Evolutionary conservation across 2,797 vertebrate genomes (phyloP).

Genomic region (Characodon lateralis): DNA sequence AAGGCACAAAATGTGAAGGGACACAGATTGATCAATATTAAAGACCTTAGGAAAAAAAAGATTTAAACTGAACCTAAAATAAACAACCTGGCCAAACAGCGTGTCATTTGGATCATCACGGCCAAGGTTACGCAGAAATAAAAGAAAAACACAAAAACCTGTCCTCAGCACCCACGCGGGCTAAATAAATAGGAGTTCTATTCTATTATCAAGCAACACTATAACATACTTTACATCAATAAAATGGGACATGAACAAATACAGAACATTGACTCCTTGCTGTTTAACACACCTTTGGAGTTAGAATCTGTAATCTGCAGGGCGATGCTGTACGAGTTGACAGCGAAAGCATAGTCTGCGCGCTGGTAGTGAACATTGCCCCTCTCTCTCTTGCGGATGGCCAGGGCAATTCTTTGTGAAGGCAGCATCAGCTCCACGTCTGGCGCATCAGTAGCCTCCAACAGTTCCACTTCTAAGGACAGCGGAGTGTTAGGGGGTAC

Average conservation of each 20-base stretch:
- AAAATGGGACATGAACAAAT: neutral
- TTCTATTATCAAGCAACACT: neutral
- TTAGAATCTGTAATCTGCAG: slow-evolving; percentile 89
- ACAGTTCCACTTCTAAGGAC: slow-evolving; percentile 86
- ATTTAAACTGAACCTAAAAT: neutral
- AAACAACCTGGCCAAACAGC: neutral
- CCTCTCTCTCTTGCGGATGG: slow-evolving; percentile 87
- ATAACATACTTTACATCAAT: neutral
- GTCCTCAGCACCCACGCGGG: neutral
- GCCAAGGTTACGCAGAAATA: neutral
- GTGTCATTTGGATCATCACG: neutral
- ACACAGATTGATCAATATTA: neutral
- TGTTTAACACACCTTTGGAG: slow-evolving; percentile 86
- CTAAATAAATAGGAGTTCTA: neutral
- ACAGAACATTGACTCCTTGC: neutral
- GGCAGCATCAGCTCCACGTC: slow-evolving; percentile 90
- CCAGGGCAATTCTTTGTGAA: slow-evolving; percentile 83
- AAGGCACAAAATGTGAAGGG: neutral
- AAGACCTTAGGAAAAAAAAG: neutral
- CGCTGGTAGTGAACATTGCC: slow-evolving; percentile 93
- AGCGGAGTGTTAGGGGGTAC: slow-evolving; percentile 83
- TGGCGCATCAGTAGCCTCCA: slow-evolving; percentile 79
- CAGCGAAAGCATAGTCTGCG: slow-evolving; percentile 89
- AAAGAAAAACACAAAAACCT: neutral
- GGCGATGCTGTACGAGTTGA: slow-evolving; percentile 93